These are phyloP conservation scores for Micrasema longulum DNA, from an alignment of 1,140 invertebrate genomes.

Conservation along the genomic window DNA sequence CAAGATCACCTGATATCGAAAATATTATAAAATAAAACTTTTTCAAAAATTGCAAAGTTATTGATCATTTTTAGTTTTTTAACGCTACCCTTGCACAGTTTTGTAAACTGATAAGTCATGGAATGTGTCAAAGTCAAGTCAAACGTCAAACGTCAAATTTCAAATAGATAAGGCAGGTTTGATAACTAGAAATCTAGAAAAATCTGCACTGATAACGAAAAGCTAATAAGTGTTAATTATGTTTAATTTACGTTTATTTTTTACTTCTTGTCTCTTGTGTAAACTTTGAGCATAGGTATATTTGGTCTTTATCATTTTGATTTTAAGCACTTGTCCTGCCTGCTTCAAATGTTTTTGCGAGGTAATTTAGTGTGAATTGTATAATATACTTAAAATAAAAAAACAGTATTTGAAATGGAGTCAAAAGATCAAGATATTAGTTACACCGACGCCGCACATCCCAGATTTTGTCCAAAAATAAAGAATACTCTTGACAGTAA, in stretches of 20 bases:
- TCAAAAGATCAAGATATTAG: constrained; percentile 16
- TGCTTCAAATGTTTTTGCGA: constrained; percentile 29
- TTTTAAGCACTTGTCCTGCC: neutral
- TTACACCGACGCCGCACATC: constrained; percentile 28
- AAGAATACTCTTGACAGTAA: constrained; percentile 4
- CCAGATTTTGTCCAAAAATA: constrained; percentile 2
- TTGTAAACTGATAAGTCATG: too few species aligned
- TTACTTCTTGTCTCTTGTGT: too few species aligned
- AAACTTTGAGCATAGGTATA: neutral
- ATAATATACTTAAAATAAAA: neutral
- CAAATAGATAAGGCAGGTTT: neutral
- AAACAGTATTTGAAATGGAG: neutral
- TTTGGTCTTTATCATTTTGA: neutral
- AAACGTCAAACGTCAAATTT: neutral
- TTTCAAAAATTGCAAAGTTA: too few species aligned
- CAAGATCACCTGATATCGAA: too few species aligned
- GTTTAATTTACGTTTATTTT: too few species aligned
- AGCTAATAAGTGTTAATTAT: too few species aligned
- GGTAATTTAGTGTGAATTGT: constrained; percentile 14
- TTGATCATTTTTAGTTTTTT: too few species aligned
- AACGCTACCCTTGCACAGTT: too few species aligned
- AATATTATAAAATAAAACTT: too few species aligned
- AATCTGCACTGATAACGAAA: too few species aligned
- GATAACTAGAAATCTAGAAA: neutral
- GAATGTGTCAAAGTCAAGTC: too few species aligned